These are phyloP conservation scores for Mus minutoides DNA, from an alignment of 2,797 vertebrate genomes.

Conservation along the genomic window DNA sequence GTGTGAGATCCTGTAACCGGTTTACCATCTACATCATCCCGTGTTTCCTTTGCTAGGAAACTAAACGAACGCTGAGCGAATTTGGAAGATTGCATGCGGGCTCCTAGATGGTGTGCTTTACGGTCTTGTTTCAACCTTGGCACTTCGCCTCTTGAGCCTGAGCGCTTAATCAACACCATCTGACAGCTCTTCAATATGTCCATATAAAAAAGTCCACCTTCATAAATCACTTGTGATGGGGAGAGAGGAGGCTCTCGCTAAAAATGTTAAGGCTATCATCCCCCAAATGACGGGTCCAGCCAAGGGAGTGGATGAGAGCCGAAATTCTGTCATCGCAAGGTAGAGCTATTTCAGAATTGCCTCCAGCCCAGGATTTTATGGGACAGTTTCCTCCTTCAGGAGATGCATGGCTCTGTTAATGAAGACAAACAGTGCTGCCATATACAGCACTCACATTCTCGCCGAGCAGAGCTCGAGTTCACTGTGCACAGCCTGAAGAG, in stretches of 20 bases:
- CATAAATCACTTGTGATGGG: conserved; percentile 69
- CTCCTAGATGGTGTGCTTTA: conserved; percentile 1
- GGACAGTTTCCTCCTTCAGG: neutral
- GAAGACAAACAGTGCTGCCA: neutral
- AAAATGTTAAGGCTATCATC: conserved; percentile 52
- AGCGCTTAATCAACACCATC: conserved; percentile 73
- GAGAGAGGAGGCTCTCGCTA: conserved; percentile 53
- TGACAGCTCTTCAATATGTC: conserved; percentile 79
- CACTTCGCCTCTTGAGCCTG: conserved; percentile 35
- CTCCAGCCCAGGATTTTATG: neutral
- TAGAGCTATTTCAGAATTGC: neutral
- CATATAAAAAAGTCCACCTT: conserved; percentile 71
- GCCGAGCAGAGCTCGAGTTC: neutral
- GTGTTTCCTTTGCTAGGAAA: conserved; percentile 10
- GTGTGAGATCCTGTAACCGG: neutral
- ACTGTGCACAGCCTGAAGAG: neutral
- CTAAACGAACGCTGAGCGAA: neutral
- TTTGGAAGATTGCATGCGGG: neutral
- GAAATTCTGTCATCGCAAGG: neutral
- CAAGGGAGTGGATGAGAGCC: neutral
- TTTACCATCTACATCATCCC: too few species aligned
- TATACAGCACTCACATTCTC: neutral
- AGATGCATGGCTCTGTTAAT: neutral
- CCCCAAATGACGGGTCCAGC: conserved; percentile 9
- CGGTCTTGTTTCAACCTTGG: conserved; percentile 48